Conservation (phyloP, 2,113 vertebrate species). For the Chaetura pelagica region DNA sequence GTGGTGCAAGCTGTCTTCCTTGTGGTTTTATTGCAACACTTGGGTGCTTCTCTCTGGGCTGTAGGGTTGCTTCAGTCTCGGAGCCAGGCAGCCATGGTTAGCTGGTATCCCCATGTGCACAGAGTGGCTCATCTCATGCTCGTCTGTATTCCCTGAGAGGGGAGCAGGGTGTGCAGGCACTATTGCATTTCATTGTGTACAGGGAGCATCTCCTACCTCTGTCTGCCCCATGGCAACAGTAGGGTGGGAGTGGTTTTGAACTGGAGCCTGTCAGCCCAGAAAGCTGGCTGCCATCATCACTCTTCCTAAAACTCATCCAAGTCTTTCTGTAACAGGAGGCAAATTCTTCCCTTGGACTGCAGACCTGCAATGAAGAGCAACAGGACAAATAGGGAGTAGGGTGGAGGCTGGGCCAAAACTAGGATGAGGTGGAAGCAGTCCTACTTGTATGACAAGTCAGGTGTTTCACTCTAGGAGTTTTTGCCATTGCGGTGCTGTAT, state of each 20-base stretch:
- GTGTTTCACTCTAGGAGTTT: background rate
- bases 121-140: background rate
- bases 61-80: background rate
- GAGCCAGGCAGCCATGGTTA: background rate
- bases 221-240: background rate
- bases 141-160: background rate
- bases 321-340: background rate
- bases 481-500: background rate
- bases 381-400: background rate
- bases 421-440: background rate
- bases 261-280: background rate
- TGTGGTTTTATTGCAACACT: background rate
- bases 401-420: background rate
- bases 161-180: background rate
- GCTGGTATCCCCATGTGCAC: background rate
- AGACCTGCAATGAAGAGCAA: background rate
- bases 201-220: background rate
- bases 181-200: rapidly evolving
- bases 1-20: background rate
- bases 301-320: background rate
- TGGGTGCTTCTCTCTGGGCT: background rate
- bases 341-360: background rate
- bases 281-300: background rate
- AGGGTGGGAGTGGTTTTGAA: background rate
- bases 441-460: background rate